phyloP scores from a whole-genome alignment of 1,140 invertebrate species.

The Heliconius hermathena region DNA sequence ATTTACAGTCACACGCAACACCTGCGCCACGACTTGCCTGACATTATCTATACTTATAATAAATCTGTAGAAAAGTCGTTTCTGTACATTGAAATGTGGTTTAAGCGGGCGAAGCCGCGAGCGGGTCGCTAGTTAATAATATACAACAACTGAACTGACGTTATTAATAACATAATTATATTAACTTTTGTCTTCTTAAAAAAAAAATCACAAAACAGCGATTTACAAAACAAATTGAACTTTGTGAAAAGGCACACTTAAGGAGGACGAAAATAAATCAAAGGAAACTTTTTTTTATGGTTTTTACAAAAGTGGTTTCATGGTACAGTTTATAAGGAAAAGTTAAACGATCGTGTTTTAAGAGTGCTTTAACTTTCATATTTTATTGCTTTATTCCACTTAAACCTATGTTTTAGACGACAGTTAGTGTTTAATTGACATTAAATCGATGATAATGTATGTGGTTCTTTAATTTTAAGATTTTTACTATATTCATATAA shows the following conservation, averaged over 20 bases:
- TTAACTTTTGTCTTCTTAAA: background rate
- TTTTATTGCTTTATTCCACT: too few species aligned
- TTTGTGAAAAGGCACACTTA: background rate
- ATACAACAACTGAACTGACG: background rate
- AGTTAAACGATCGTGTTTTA: constrained; percentile 7
- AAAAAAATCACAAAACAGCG: background rate
- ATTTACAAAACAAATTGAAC: background rate
- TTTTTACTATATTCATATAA: too few species aligned
- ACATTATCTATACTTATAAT: too few species aligned
- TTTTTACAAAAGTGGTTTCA: constrained; percentile 24
- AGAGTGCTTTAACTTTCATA: background rate
- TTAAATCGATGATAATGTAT: too few species aligned
- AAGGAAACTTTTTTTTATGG: constrained; percentile 16
- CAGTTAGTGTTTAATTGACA: background rate
- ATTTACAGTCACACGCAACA: too few species aligned
- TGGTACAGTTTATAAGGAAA: constrained; percentile 20
- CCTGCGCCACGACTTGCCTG: background rate
- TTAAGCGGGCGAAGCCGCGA: too few species aligned
- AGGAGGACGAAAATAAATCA: constrained; percentile 15
- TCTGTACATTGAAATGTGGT: too few species aligned
- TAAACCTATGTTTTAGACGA: background rate
- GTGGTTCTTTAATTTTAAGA: too few species aligned
- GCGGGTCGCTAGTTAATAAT: too few species aligned
- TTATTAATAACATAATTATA: background rate
- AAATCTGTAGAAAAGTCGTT: too few species aligned